Evolutionary conservation across 64 coral and sea anemone genomes (phyloP), one percentile per base, ranked within the genome.

Genomic region (Exaiptasia diaphana): DNA sequence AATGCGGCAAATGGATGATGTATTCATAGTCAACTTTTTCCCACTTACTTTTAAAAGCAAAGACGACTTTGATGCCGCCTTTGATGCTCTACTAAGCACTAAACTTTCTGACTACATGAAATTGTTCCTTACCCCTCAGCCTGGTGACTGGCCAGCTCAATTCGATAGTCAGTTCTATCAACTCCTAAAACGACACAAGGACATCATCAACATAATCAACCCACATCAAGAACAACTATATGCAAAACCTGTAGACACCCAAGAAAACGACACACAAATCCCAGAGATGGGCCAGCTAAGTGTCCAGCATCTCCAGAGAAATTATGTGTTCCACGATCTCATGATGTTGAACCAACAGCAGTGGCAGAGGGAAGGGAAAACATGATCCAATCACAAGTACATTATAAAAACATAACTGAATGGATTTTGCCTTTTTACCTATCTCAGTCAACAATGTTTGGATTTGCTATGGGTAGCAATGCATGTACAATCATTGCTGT

Each of bases 1-100:
- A 60, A 91, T 78, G 80, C 55, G 88, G 45, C 63, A 83, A 76
- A 83, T 91, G 80, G 88, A 78, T 45, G 37, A 83, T 34, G 31
- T 90, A 31, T 79, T 83, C 39, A 26, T 90, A 10, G n/a, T 78
- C 9, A 64, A 83, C 26, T 83, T 90, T 77, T 33, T 53, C n/a
- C 57, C 82, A 75, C 38, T 83, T 18, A 52, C 37, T 38, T 61
- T 76, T 18, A 90, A 84, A 74, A 65, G 71, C 24, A 83, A 32
- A 25, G 42, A 83, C 15, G 72, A 82, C 54, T 90, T 90, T 90
- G 72, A 62, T 25, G 48, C 63, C 24, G 80, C 88, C 4, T 83
- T 69, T 77, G 71, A 83, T 48, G 45, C 71, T 33, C 71, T 76
- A 14, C 11, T 83, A 6, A 50, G 24, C 20, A 78, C 79, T 40